Percentiles rank a stretch among this genome's conserved stretches.
Evolutionary conservation across 2,797 vertebrate species (phyloP).

Genomic region (Syndactyla subalaris): DNA sequence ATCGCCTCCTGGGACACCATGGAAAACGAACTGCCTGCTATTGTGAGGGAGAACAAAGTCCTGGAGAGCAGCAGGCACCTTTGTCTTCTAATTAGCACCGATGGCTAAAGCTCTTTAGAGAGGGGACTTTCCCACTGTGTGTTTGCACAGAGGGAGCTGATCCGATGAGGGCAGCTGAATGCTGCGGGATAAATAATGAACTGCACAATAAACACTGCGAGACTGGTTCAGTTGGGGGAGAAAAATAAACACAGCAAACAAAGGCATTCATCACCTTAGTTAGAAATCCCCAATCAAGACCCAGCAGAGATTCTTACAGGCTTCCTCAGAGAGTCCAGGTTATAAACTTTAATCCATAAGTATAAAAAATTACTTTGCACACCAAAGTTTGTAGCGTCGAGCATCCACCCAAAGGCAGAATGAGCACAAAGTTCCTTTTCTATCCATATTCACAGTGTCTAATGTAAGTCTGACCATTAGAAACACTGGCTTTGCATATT

Average conservation of each 20-base stretch:
- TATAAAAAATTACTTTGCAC: not conserved
- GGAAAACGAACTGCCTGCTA: not conserved
- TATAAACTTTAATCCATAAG: not conserved
- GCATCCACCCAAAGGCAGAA: not conserved
- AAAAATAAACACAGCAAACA: slow-evolving; percentile 47
- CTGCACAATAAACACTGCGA: slow-evolving; percentile 2
- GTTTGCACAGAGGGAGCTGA: slow-evolving; percentile 40
- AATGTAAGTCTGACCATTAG: slow-evolving; percentile 2
- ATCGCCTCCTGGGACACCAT: not conserved
- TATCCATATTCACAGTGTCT: not conserved
- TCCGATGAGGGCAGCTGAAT: slow-evolving; percentile 48
- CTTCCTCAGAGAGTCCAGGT: not conserved
- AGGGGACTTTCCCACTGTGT: slow-evolving; percentile 45
- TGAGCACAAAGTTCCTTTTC: not conserved
- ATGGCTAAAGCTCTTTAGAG: slow-evolving; percentile 39
- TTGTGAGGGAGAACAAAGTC: not conserved
- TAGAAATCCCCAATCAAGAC: not conserved
- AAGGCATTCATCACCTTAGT: not conserved
- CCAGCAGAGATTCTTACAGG: not conserved
- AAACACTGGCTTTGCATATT: not conserved
- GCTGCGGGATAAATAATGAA: slow-evolving; percentile 49
- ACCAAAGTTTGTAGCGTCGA: not conserved
- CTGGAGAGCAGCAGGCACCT: slow-evolving; percentile 39
- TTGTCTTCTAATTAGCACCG: slow-evolving; percentile 52
- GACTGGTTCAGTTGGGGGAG: not conserved